Evolutionary conservation across 2,113 vertebrate genomes (phyloP).

Genomic region (Arenaria interpres): DNA sequence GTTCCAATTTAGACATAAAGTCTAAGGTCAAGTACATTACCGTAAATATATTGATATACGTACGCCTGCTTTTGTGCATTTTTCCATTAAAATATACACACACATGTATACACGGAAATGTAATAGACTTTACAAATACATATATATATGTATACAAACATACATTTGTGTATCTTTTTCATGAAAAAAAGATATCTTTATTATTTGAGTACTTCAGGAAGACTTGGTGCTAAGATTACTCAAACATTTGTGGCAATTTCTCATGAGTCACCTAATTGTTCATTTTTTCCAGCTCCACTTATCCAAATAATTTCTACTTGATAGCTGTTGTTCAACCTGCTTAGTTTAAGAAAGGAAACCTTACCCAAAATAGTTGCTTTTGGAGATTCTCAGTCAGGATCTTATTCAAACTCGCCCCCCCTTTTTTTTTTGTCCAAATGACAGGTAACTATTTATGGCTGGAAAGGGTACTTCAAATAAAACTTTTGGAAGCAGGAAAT

Average conservation of each 20-base stretch:
- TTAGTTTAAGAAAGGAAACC: neutral
- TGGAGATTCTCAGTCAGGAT: neutral
- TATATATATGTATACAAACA: neutral
- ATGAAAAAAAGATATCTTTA: neutral
- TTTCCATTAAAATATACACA: neutral
- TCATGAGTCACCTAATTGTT: neutral
- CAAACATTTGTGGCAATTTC: neutral
- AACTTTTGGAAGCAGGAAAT: neutral
- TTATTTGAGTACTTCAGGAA: neutral
- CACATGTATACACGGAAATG: accelerated
- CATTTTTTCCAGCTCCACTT: neutral
- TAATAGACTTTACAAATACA: neutral
- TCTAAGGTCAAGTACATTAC: neutral
- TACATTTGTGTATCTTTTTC: neutral
- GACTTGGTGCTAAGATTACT: neutral
- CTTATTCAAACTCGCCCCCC: neutral
- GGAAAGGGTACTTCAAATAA: neutral
- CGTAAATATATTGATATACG: neutral
- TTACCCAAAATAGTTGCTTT: neutral
- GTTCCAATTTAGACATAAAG: neutral
- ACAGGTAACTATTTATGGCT: neutral
- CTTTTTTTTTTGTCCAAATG: neutral
- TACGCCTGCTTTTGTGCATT: neutral
- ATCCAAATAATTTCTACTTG: neutral
- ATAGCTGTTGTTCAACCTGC: neutral